These are phyloP conservation scores for Agrilus cyanescens DNA, from an alignment of 2,888 invertebrate species.

Conservation along the genomic window DNA sequence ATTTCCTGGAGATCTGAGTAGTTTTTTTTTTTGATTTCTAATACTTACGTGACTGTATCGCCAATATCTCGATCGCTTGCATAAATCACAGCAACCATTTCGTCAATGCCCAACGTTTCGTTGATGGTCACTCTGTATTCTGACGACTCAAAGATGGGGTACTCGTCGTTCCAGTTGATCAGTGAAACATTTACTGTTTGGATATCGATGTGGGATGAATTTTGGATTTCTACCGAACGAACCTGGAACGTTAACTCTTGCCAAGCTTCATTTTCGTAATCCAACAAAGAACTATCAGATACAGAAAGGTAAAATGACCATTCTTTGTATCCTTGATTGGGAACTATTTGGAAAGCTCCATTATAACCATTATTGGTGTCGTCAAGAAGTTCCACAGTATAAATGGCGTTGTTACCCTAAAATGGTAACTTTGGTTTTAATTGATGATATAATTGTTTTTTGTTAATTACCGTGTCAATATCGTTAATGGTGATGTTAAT, in stretches of 20 bases:
- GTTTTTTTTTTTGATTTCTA: not conserved
- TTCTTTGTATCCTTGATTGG: conserved; percentile 46
- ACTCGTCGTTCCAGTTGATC: conserved; percentile 59
- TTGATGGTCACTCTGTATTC: conserved; percentile 35
- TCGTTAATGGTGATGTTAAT: conserved; percentile 37
- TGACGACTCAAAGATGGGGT: conserved; percentile 45
- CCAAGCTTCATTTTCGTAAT: conserved; percentile 46
- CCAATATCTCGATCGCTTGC: conserved; percentile 52
- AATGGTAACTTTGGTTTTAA: conserved; percentile 5
- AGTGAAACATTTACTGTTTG: conserved; percentile 38
- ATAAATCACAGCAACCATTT: conserved; percentile 38
- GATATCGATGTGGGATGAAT: conserved; percentile 5
- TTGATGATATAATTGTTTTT: conserved; percentile 2
- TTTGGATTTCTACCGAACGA: not conserved
- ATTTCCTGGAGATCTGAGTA: not conserved
- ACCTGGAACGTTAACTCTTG: conserved; percentile 33
- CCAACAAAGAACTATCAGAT: conserved; percentile 40
- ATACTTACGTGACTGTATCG: conserved; percentile 45
- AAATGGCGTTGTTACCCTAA: conserved; percentile 49
- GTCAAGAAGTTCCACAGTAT: conserved; percentile 35
- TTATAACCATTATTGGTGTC: conserved; percentile 23
- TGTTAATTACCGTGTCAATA: conserved; percentile 31
- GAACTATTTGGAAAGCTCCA: conserved; percentile 47
- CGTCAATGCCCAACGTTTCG: conserved; percentile 44
- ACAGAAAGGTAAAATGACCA: conserved; percentile 47